Evolutionary conservation across 2,888 invertebrate species (phyloP).

Genomic region (Eupeodes luniger): DNA sequence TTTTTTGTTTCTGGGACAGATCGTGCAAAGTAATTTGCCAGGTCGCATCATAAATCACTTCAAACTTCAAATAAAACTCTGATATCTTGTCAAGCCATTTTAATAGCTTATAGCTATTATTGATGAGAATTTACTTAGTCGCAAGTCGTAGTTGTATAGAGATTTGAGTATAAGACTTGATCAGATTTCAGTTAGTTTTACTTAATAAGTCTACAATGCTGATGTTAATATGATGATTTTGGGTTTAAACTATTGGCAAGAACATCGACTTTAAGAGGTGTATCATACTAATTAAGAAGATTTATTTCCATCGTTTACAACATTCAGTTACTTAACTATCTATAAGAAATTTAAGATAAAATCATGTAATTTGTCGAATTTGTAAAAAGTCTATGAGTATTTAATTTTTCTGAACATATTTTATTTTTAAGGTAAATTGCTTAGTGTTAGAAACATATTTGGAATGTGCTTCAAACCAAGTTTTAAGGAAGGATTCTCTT

Average conservation of each 20-base stretch:
- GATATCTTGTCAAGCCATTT: constrained; percentile 41
- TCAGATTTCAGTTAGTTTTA: constrained; percentile 40
- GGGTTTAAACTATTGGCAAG: background rate
- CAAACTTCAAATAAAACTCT: constrained; percentile 12
- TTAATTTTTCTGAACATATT: background rate
- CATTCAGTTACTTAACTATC: background rate
- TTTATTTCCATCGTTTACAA: constrained; percentile 1
- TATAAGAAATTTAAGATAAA: background rate
- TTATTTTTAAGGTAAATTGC: background rate
- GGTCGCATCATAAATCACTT: constrained; percentile 63
- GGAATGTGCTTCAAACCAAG: background rate
- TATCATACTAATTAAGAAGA: constrained; percentile 27
- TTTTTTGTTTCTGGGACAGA: constrained; percentile 42
- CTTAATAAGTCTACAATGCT: constrained; percentile 17
- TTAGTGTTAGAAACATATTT: background rate
- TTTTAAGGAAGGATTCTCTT: background rate
- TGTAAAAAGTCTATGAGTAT: background rate
- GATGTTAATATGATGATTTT: background rate
- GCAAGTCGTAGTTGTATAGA: background rate
- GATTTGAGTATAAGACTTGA: constrained; percentile 28
- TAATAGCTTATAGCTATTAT: background rate
- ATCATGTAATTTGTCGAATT: constrained; percentile 29
- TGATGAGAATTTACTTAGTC: constrained; percentile 25
- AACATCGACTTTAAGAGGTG: constrained; percentile 11
- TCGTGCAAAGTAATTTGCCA: constrained; percentile 67